These are phyloP conservation scores for Aphrocallistes beatrix DNA, from an alignment of 37 sponge, comb jelly and placozoan species.

Conservation along the genomic window DNA sequence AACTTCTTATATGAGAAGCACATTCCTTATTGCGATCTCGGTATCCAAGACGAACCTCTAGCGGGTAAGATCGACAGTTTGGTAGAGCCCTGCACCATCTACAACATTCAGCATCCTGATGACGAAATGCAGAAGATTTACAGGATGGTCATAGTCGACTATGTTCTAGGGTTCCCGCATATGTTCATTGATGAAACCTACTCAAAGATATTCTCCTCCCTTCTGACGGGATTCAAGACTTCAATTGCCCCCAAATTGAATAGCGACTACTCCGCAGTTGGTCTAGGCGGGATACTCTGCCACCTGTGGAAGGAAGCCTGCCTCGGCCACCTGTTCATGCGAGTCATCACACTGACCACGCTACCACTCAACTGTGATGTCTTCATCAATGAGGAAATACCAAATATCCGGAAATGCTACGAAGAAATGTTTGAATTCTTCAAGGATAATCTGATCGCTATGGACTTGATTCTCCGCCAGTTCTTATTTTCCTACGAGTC, in stretches of 20 bases:
- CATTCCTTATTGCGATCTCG: neutral
- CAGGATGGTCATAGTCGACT: neutral
- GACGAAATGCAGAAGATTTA: neutral
- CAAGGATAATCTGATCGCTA: neutral
- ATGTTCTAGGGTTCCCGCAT: neutral
- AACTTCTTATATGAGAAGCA: neutral
- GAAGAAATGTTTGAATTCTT: neutral
- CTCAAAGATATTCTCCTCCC: neutral
- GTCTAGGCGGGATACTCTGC: neutral
- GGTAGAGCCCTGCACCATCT: neutral
- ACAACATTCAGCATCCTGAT: neutral
- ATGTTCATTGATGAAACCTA: constrained; percentile 1
- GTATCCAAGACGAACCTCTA: neutral
- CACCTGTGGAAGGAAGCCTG: constrained; percentile 5
- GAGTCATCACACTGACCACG: neutral
- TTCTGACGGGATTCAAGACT: neutral
- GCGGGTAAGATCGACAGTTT: neutral
- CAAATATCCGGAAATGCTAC: neutral
- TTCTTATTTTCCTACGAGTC: neutral
- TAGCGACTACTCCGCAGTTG: neutral
- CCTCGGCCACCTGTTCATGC: neutral
- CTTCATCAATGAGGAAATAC: neutral
- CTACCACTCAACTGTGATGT: neutral
- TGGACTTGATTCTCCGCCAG: neutral
- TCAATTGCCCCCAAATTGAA: neutral